These are phyloP conservation scores for Megatriorchis doriae DNA, from an alignment of 2,113 vertebrate species.

Conservation along the genomic window DNA sequence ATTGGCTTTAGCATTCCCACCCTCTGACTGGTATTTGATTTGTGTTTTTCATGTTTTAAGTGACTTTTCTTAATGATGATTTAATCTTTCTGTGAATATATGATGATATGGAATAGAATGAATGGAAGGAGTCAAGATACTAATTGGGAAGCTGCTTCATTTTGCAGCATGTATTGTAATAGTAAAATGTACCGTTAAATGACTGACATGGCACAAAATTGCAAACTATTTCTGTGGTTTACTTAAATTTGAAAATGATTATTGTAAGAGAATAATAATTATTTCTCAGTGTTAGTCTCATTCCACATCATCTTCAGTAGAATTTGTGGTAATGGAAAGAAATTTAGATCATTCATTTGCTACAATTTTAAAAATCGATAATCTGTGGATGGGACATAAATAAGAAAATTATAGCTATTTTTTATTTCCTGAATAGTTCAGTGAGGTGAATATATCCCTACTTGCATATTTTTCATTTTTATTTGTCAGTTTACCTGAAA, in stretches of 20 bases:
- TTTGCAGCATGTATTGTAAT: neutral
- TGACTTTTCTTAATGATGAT: neutral
- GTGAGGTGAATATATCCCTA: slow-evolving; percentile 9
- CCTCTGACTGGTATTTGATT: neutral
- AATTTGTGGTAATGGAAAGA: neutral
- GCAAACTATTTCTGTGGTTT: neutral
- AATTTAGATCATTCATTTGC: neutral
- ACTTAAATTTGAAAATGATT: neutral
- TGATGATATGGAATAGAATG: neutral
- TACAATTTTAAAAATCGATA: neutral
- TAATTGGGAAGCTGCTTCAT: neutral
- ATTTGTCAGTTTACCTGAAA: slow-evolving; percentile 42
- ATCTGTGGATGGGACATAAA: neutral
- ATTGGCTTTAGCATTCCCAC: neutral
- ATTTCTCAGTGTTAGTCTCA: neutral
- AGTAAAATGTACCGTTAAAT: neutral
- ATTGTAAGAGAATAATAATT: neutral
- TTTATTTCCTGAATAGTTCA: slow-evolving; percentile 44
- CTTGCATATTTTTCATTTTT: slow-evolving; percentile 52
- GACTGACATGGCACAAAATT: neutral
- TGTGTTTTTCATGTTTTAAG: neutral
- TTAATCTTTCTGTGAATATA: neutral
- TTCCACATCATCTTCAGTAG: neutral
- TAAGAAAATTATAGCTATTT: slow-evolving; percentile 20
- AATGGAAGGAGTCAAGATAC: neutral